Evolutionary conservation across 2,113 vertebrate species (phyloP).

Genomic region (Morone chrysops): DNA sequence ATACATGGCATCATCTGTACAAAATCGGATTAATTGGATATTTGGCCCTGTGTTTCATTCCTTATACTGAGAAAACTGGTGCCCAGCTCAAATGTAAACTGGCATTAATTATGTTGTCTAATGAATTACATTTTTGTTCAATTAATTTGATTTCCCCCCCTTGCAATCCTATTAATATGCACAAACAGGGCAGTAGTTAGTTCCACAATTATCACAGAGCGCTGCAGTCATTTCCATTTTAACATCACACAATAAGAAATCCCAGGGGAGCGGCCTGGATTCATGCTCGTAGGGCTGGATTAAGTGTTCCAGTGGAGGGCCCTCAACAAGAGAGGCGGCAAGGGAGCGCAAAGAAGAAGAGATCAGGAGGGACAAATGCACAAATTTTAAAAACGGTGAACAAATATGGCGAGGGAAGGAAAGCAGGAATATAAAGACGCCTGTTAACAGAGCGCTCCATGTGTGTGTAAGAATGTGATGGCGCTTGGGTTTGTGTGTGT

Average conservation of each 20-base stretch:
- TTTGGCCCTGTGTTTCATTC: slow-evolving; percentile 50
- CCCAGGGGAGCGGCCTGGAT: slow-evolving; percentile 60
- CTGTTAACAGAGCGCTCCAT: slow-evolving; percentile 32
- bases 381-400: slow-evolving; percentile 16
- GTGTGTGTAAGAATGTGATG: slow-evolving; percentile 40
- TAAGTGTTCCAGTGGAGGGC: slow-evolving; percentile 71
- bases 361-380: slow-evolving; percentile 27
- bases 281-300: slow-evolving; percentile 57
- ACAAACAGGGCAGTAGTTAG: slow-evolving; percentile 74
- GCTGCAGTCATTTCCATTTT: slow-evolving; percentile 75
- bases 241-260: slow-evolving; percentile 73
- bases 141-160: slow-evolving; percentile 69
- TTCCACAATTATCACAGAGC: slow-evolving; percentile 75
- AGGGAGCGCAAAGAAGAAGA: background rate
- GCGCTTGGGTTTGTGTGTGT: slow-evolving; percentile 19
- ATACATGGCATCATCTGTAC: slow-evolving; percentile 38
- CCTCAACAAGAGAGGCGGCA: slow-evolving; percentile 53
- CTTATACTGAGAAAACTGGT: slow-evolving; percentile 58
- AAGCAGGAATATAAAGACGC: slow-evolving; percentile 46
- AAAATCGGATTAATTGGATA: slow-evolving; percentile 66
- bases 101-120: slow-evolving; percentile 76
- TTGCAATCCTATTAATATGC: slow-evolving; percentile 63
- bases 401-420: slow-evolving; percentile 3
- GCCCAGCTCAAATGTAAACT: slow-evolving; percentile 61
- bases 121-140: slow-evolving; percentile 79